Base-by-base conservation (phyloP, 1,140 invertebrate genomes). In the Rhyzopertha dominica region DNA sequence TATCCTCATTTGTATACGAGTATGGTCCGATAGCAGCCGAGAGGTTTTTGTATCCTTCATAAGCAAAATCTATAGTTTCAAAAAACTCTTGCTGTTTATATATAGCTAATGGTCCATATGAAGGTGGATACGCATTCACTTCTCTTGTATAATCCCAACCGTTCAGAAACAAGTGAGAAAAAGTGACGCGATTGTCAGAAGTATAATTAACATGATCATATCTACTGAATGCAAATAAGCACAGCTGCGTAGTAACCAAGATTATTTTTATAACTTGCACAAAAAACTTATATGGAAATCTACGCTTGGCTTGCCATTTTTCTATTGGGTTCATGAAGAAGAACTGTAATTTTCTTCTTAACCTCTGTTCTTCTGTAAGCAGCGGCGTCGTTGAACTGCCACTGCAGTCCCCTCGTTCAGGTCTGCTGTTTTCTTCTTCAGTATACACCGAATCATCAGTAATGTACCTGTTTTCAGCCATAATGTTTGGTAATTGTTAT, bases 281-380 rank as follows among this genome's bases (percentile, higher is more conserved):
- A 1, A 86, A 67, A 58, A 99, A 85, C 74, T 99, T 99, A 71
- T 92, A 98, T 1, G 96, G 95, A 68, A 96, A 91, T 61, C 88
- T 82, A 46, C 83, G 74, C 62, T 87, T 90, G 0, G 93, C 87
- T 63, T 85, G 78, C 86, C 90, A 98, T 68, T 99, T 99, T 67
- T 98, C 89, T 48, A 96, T 86, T 1, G 96, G 96, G 71, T 98
- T 96, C 95, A 99, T 97, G 59, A 99, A 99, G 70, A 92, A 97
- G 68, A 97, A 99, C 65, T 88, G 81, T 10, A 98, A 69, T 61
- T 83, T 87, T 38, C 89, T 74, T 19, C 87, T 74, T 79, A 96
- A 86, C 58, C 81, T 82, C n/a, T n/a, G n/a, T 29, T 87, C 81
- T 61, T 88, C 84, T 4, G 54, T 62, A 37, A 65, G 25, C 12